Conservation (phyloP, 2,888 invertebrate genomes). For the Tortrix viridana region DNA sequence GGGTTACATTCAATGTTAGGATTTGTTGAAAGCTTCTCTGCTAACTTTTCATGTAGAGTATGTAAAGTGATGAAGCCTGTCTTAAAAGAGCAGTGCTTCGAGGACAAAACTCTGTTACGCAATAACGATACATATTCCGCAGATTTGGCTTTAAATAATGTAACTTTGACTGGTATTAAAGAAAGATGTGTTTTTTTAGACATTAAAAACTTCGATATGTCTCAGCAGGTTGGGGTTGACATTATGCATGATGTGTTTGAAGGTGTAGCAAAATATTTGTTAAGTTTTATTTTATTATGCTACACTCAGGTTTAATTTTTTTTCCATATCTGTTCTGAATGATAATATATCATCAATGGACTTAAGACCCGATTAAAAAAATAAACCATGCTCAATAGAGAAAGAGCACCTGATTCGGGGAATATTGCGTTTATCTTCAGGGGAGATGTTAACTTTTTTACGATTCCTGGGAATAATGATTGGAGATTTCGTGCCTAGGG, state of each 20-base stretch:
- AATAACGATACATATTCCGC: conserved; percentile 21
- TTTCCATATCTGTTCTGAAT: neutral
- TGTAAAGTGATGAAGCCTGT: conserved; percentile 36
- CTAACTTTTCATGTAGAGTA: conserved; percentile 39
- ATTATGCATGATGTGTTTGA: conserved; percentile 9
- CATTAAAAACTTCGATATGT: conserved; percentile 5
- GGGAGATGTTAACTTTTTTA: conserved; percentile 2
- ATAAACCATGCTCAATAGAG: neutral
- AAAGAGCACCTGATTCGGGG: conserved; percentile 1
- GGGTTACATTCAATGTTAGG: conserved; percentile 39
- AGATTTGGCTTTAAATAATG: conserved; percentile 10
- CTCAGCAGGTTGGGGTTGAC: conserved; percentile 5
- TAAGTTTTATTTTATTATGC: neutral
- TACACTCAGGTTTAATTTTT: conserved; percentile 1
- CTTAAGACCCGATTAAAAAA: neutral
- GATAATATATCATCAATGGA: neutral
- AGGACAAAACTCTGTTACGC: conserved; percentile 33
- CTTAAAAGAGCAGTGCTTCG: conserved; percentile 19
- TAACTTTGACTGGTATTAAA: conserved; percentile 38
- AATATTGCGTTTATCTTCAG: neutral
- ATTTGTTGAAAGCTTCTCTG: conserved; percentile 41
- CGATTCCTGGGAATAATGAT: conserved; percentile 1
- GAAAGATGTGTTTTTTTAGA: conserved; percentile 11
- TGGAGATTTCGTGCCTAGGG: conserved; percentile 3
- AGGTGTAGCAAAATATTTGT: conserved; percentile 7